Base-by-base conservation (phyloP, 1,140 invertebrate species). In the Drosophila watanabei region DNA sequence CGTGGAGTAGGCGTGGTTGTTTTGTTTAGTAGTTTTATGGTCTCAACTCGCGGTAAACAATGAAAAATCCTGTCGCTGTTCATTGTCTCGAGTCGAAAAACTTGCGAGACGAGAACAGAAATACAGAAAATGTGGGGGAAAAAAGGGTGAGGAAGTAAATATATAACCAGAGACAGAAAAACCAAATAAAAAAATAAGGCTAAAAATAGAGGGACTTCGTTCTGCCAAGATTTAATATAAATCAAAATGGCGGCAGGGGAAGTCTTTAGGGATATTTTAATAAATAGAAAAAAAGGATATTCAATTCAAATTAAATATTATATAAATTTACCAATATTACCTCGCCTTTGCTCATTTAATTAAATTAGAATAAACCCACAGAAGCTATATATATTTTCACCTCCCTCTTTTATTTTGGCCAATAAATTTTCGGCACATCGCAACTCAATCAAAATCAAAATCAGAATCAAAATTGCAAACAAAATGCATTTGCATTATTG, bases 21-120 rank as follows among this genome's bases (percentile, higher is more conserved):
- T 87, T 88, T 87, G 84, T 87, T 88, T 87, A 87, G 84, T 87
- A 87, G 84, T 87, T 87, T 87, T 87, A 87, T 80, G 84, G 85
- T 73, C 77, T 88, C 80, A 81, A 78, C 85, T 87, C 81, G 76
- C 66, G 77, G 84, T 87, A 87, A 87, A 87, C 84, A 87, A 87
- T 88, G 84, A 66, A 56, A 64, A 66, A 70, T 62, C 60, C 80
- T 82, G 80, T 76, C 77, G 80, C 84, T 80, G 84, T 84, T 79
- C 84, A 87, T 87, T 87, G 84, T 87, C 84, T 87, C 80, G 71
- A 64, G 71, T 66, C 71, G 79, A 87, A 88, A 87, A 83, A 78
- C 48, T 56, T 69, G 57, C 49, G 51, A 46, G 45, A 65, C 58
- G 60, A 45, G 51, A 43, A 16, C 43, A 51, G 16, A 30, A 48